Base-by-base conservation (phyloP, 2,888 invertebrate genomes). In the Periphyllus acericola region DNA sequence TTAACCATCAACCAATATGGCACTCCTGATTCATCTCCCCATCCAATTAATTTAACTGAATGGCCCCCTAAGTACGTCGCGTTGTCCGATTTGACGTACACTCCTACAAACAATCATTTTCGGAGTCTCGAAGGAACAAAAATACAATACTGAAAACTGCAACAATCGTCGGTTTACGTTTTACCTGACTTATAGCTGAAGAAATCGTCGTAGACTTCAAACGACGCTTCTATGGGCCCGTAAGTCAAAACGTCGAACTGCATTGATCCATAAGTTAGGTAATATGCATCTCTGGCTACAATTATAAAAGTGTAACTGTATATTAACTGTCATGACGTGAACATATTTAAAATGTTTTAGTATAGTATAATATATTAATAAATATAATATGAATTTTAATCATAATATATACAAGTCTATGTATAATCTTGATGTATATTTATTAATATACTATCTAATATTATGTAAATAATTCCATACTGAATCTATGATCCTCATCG, bases 191-290 rank as follows among this genome's bases (percentile, higher is more conserved):
- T 97, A 93, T 98, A 98, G 82, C 93, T 92, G 9, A 96, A 93
- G 91, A 98, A 94, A 92, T 98, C 98, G 76, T 94, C 94, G 91
- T 96, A 98, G 5, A 98, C 98, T 0, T 94, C 95, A 91, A 98
- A 97, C 0, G 96, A 96, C 0, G 93, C 98, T 92, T 97, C 97
- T 0, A 97, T 97, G 0, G 98, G 97, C 32, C 97, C 98, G 91
- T 97, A 95, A 72, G 93, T 94, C 92, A 94, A 94, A 89, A 98
- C 94, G 92, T 98, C 98, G 25, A 94, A 93, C 92, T 94, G 95
- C 90, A 98, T 97, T 89, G 95, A 93, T 6, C 93, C 92, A n/a
- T 46, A 46, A 14, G n/a, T 46, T 9, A 78, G 40, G 11, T 66
- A 34, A 36, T 78, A 78, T 3, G 46, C 66, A 25, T 78, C 66